Evolutionary conservation across 2,797 vertebrate species (phyloP).

Genomic region (Apogon hyalosoma): DNA sequence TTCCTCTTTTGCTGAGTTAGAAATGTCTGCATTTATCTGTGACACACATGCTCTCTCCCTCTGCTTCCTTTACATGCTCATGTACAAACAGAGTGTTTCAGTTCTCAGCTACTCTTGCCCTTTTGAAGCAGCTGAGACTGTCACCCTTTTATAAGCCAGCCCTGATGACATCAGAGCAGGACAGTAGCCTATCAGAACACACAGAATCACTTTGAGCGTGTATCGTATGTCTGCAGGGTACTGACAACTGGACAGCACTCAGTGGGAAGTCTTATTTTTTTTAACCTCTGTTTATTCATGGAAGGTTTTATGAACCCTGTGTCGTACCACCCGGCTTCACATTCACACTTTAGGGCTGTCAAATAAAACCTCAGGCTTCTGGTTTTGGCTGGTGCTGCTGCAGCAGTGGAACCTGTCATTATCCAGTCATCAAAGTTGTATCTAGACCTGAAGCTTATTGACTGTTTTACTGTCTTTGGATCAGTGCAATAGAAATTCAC

Average conservation of each 20-base stretch:
- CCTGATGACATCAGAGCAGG: conserved; percentile 69
- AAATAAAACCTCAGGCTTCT: conserved; percentile 31
- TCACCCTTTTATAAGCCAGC: conserved; percentile 64
- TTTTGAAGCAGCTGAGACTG: conserved; percentile 67
- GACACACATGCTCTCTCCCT: conserved; percentile 7
- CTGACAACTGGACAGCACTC: conserved; percentile 36
- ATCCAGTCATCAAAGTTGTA: too few species aligned
- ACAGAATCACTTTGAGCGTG: conserved; percentile 40
- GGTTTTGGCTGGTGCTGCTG: conserved; percentile 12
- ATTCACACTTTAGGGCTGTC: conserved; percentile 1
- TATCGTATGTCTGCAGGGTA: conserved; percentile 47
- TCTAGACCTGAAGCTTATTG: too few species aligned
- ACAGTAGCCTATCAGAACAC: conserved; percentile 67
- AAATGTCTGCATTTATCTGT: conserved; percentile 24
- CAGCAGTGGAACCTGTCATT: background rate
- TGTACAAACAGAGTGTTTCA: conserved; percentile 45
- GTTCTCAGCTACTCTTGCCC: conserved; percentile 59
- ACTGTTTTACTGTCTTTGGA: too few species aligned
- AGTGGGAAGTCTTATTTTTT: conserved; percentile 23
- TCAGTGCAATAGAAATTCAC: too few species aligned
- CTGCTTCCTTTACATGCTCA: conserved; percentile 43
- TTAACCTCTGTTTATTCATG: conserved; percentile 29
- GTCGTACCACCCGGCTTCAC: conserved; percentile 13
- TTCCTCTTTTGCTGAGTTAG: conserved; percentile 45
- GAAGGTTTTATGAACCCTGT: conserved; percentile 6